phyloP scores from a whole-genome alignment of 1,140 invertebrate genomes.

The Cepaea nemoralis region DNA sequence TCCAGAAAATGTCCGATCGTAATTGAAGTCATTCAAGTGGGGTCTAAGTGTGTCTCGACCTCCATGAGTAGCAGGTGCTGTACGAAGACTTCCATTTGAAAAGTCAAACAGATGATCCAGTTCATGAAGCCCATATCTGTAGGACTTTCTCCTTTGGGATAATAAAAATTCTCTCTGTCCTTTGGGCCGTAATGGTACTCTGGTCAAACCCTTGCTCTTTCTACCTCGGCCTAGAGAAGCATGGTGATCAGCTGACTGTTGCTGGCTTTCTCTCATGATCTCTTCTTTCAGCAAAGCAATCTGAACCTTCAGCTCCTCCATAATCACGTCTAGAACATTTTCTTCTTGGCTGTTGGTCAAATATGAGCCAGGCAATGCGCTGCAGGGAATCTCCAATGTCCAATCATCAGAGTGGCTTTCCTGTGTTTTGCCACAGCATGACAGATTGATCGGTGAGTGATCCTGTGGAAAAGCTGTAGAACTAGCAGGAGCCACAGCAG shows the following conservation, averaged over 20 bases:
- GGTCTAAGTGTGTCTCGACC: not conserved
- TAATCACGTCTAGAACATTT: constrained; percentile 29
- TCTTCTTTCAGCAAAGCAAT: constrained; percentile 19
- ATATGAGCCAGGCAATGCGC: not conserved
- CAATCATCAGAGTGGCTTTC: not conserved
- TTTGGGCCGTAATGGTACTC: too few species aligned
- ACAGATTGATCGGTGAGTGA: too few species aligned
- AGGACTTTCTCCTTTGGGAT: not conserved
- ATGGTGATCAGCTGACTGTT: not conserved
- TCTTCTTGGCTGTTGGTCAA: not conserved
- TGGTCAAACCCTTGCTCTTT: not conserved
- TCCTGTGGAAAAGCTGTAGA: too few species aligned
- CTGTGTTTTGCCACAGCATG: too few species aligned
- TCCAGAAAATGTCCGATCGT: not conserved
- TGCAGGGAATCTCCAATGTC: not conserved
- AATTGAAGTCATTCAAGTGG: not conserved
- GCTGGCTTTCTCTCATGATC: constrained; percentile 16
- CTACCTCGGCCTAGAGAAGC: not conserved
- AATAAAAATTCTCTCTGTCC: not conserved
- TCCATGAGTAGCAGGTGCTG: not conserved
- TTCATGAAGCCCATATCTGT: not conserved
- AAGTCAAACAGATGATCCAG: not conserved
- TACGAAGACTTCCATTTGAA: not conserved
- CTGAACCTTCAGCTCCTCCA: constrained; percentile 32
- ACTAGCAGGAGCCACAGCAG: too few species aligned